Evolutionary conservation across 1,140 invertebrate genomes (phyloP), one percentile per base, ranked within the genome.

Genomic region (Zaprionus camerounensis): DNA sequence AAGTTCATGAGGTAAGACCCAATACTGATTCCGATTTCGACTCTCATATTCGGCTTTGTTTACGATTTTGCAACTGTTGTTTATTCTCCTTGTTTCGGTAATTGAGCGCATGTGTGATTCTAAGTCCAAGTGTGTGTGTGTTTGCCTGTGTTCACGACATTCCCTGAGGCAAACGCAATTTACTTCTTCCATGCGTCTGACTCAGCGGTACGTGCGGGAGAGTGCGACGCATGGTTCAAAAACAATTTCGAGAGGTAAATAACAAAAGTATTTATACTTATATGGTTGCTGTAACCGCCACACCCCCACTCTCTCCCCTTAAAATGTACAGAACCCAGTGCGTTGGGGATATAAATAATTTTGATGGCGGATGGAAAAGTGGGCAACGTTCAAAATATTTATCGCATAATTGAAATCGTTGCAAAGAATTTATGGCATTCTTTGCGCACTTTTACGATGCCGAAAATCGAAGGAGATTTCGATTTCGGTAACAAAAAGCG

Each of bases 391-490:
- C 62, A 59, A 80, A 87, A 76, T 87, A 72, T 80, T 80, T 86
- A 82, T 87, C 66, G 83, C 83, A 80, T 86, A 86, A 87, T 86
- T 86, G 80, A 86, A 87, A 87, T 86, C 78, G 70, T 76, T 86
- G 70, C 49, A 24, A 67, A 49, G 31, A 82, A 82, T 86, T 86
- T 86, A 82, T 71, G 69, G 55, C 62, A 66, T 66, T 58, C 56
- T 41, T 58, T 17, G 28, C 9, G 41, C 17, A 17, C 17, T 58
- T 46, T 49, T 46, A 58, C 44, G 28, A 34, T 22, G 31, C 6
- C 15, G 12, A n/a, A 9, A 55, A 71, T 34, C 15, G n/a, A 34
- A 68, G 22, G 26, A 24, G 44, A 67, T 56, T 46, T 20, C 12
- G 28, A 46, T 44, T 44, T 6, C 38, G 53, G 61, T 11, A 51